Evolutionary conservation across 2,888 invertebrate species (phyloP).

Genomic region (Eupithecia inturbata): DNA sequence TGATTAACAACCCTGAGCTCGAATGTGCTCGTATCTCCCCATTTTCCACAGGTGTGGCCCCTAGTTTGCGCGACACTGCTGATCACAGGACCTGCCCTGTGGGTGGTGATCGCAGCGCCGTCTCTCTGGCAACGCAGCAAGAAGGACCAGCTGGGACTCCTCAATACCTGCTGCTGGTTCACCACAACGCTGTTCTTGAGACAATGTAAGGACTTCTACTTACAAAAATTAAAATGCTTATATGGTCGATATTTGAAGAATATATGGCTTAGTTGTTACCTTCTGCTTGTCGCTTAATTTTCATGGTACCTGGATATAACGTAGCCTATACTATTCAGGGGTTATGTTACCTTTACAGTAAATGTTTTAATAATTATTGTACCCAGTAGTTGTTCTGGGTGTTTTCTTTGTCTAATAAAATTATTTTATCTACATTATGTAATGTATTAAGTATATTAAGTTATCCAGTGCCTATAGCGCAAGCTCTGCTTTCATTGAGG

Average conservation of each 20-base stretch:
- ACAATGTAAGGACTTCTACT: constrained; percentile 82
- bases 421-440: too few species aligned
- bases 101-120: constrained; percentile 87
- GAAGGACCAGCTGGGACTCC: constrained; percentile 62
- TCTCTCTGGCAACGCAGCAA: constrained; percentile 80
- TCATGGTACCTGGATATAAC: neutral
- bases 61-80: constrained; percentile 86
- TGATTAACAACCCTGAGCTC: too few species aligned
- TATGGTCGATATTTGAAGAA: neutral
- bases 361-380: too few species aligned
- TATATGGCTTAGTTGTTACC: neutral
- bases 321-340: neutral
- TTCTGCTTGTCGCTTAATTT: neutral
- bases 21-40: too few species aligned
- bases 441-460: too few species aligned
- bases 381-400: too few species aligned
- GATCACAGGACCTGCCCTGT: constrained; percentile 88
- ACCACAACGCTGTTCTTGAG: constrained; percentile 87
- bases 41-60: constrained; percentile 86
- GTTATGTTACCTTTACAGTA: neutral
- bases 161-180: constrained; percentile 88
- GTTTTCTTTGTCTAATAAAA: too few species aligned
- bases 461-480: too few species aligned
- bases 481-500: too few species aligned
- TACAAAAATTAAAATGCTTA: neutral